Conservation (phyloP, 2,888 invertebrate genomes). For the Athalia cordata region DNA sequence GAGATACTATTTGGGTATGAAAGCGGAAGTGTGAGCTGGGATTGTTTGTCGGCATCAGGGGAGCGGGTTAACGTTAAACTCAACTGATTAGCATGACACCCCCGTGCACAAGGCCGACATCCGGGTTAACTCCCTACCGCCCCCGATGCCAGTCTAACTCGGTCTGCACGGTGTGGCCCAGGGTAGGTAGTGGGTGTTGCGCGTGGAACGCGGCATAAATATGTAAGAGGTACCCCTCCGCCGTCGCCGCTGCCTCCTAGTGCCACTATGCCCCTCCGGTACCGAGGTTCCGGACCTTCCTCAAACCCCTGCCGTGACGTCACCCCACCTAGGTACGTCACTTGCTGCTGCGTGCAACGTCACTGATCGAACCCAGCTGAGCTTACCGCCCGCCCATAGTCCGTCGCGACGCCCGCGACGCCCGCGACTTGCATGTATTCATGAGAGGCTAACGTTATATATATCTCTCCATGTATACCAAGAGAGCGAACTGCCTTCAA, state of each 20-base stretch:
- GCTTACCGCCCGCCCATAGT: slow-evolving; percentile 51
- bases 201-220: slow-evolving; percentile 69
- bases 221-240: slow-evolving; percentile 71
- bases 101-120: slow-evolving; percentile 68
- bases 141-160: slow-evolving; percentile 52
- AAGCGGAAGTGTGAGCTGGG: slow-evolving; percentile 19
- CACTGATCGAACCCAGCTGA: slow-evolving; percentile 72
- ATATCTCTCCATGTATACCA: background rate
- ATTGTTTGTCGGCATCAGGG: slow-evolving; percentile 31
- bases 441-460: slow-evolving; percentile 55
- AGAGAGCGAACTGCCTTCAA: slow-evolving; percentile 5
- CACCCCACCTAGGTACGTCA: slow-evolving; percentile 65
- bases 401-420: slow-evolving; percentile 51
- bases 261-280: slow-evolving; percentile 45
- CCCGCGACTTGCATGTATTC: slow-evolving; percentile 66
- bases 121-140: slow-evolving; percentile 46
- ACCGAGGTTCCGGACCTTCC: slow-evolving; percentile 43
- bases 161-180: slow-evolving; percentile 46
- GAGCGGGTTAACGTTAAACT: slow-evolving; percentile 38
- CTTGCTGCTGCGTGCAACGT: slow-evolving; percentile 64
- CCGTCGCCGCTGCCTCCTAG: slow-evolving; percentile 43
- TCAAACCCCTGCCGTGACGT: slow-evolving; percentile 53
- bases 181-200: slow-evolving; percentile 46
- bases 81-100: slow-evolving; percentile 71
- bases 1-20: background rate